These are phyloP conservation scores for Meteorus sp. DNA, from an alignment of 1,140 invertebrate genomes.

Conservation along the genomic window DNA sequence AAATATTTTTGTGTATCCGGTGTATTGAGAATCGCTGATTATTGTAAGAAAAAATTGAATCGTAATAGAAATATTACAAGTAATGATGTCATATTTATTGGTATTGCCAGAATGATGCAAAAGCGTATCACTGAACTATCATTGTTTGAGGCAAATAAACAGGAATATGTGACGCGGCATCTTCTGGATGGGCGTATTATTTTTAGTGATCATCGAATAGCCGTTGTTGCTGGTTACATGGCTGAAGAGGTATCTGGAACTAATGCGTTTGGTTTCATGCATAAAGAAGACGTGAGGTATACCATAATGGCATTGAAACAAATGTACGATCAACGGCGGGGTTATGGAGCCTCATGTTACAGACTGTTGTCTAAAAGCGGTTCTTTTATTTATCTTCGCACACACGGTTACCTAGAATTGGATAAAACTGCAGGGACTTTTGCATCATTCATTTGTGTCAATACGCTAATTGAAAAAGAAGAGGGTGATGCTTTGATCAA, in stretches of 20 bases:
- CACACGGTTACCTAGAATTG: slow-evolving; percentile 76
- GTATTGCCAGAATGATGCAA: slow-evolving; percentile 66
- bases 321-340: slow-evolving; percentile 79
- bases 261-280: slow-evolving; percentile 85
- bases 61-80: slow-evolving; percentile 31
- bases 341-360: slow-evolving; percentile 79
- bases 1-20: slow-evolving; percentile 62
- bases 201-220: slow-evolving; percentile 82
- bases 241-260: slow-evolving; percentile 77
- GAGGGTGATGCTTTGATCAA: slow-evolving; percentile 69
- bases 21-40: slow-evolving; percentile 50
- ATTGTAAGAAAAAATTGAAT: slow-evolving; percentile 3
- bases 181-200: slow-evolving; percentile 81
- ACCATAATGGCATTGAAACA: slow-evolving; percentile 79
- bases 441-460: slow-evolving; percentile 82
- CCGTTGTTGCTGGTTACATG: slow-evolving; percentile 82
- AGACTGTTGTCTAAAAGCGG: slow-evolving; percentile 77
- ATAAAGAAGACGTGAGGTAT: slow-evolving; percentile 81
- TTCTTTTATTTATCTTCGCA: slow-evolving; percentile 77
- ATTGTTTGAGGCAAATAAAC: slow-evolving; percentile 72
- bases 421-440: slow-evolving; percentile 71
- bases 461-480: slow-evolving; percentile 73
- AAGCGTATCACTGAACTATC: slow-evolving; percentile 70
- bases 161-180: slow-evolving; percentile 85
- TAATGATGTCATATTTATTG: slow-evolving; percentile 69